phyloP scores from a whole-genome alignment of 2,113 vertebrate species.

The Larimichthys crocea region DNA sequence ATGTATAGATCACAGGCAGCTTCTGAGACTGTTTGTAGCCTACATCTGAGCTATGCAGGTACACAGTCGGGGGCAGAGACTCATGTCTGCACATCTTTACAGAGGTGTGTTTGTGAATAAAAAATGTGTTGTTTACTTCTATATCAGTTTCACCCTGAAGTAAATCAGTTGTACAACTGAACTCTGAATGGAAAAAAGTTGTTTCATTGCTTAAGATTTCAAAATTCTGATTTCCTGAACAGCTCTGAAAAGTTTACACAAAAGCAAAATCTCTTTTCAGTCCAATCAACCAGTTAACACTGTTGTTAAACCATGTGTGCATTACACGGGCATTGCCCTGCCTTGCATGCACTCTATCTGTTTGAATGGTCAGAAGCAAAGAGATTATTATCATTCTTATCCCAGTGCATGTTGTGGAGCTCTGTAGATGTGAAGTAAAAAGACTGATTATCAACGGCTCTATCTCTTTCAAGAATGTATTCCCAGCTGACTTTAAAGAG shows the following conservation, averaged over 20 bases:
- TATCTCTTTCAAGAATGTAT: slow-evolving; percentile 43
- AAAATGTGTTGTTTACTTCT: slow-evolving; percentile 70
- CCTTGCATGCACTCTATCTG: not conserved
- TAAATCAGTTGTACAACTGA: slow-evolving; percentile 32
- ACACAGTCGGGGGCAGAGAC: slow-evolving; percentile 59
- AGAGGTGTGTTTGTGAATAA: slow-evolving; percentile 65
- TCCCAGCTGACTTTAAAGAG: slow-evolving; percentile 44
- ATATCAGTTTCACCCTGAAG: slow-evolving; percentile 47
- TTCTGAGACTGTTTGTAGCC: slow-evolving; percentile 68
- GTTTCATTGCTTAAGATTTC: slow-evolving; percentile 1
- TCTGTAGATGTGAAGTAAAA: slow-evolving; percentile 35
- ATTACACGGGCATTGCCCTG: not conserved
- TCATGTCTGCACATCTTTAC: slow-evolving; percentile 44
- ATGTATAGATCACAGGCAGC: slow-evolving; percentile 78
- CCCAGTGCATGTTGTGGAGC: slow-evolving; percentile 2
- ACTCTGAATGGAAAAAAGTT: slow-evolving; percentile 34
- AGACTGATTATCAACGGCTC: slow-evolving; percentile 17
- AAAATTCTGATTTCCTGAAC: slow-evolving; percentile 24
- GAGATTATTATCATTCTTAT: slow-evolving; percentile 41
- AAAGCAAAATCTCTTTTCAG: not conserved
- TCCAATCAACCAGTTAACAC: not conserved
- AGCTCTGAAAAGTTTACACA: slow-evolving; percentile 17
- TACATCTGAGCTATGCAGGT: slow-evolving; percentile 66
- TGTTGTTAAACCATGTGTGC: not conserved
- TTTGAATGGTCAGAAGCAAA: slow-evolving; percentile 20